Evolutionary conservation across 2,113 vertebrate genomes (phyloP).

Genomic region (Cinclus cinclus): DNA sequence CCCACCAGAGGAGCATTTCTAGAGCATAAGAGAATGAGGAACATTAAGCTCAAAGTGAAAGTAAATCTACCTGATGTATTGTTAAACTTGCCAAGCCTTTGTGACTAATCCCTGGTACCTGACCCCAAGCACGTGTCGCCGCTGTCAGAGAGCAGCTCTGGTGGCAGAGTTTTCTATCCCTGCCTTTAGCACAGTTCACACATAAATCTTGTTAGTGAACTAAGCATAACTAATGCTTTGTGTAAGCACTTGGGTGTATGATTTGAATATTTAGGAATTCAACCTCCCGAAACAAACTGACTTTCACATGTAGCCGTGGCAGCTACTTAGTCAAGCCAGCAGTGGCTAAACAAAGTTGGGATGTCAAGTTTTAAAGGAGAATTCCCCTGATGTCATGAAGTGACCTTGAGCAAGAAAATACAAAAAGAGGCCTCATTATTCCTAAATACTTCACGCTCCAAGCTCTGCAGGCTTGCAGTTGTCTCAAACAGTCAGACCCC

Average conservation of each 20-base stretch:
- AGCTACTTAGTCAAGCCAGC: not conserved
- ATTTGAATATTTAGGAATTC: conserved; percentile 11
- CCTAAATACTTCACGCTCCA: not conserved
- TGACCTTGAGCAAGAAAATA: not conserved
- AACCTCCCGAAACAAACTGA: not conserved
- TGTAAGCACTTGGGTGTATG: conserved; percentile 1
- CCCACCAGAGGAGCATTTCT: not conserved
- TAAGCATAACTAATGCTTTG: conserved; percentile 19
- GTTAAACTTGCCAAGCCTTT: conserved; percentile 26
- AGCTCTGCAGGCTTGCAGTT: not conserved
- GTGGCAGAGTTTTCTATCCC: not conserved
- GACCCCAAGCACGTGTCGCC: not conserved
- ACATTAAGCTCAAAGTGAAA: conserved; percentile 32
- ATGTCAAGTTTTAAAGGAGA: not conserved
- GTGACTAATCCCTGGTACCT: not conserved
- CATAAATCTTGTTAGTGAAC: conserved; percentile 6
- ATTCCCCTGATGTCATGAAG: not conserved
- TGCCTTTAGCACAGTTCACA: not conserved
- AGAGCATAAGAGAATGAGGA: conserved; percentile 40
- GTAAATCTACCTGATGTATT: conserved; percentile 17
- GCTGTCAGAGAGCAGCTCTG: not conserved
- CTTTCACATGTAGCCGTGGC: accelerated
- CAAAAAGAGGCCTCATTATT: not conserved
- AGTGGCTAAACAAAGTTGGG: not conserved
- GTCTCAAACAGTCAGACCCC: not conserved